Conservation (phyloP, 2,797 vertebrate genomes). For the Rallus crepitans region DNA sequence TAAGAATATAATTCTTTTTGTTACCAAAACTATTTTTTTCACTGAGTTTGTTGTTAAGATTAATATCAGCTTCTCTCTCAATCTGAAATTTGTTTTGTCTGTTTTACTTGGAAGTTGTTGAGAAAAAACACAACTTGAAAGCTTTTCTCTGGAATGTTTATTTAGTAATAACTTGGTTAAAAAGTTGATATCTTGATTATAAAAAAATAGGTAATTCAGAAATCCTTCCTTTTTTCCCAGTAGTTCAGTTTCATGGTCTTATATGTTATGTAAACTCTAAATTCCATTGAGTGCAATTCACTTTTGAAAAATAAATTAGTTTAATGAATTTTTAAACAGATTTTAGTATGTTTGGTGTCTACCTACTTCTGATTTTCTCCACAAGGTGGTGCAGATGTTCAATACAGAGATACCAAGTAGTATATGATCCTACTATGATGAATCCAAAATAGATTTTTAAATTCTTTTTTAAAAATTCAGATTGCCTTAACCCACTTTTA, state of each 20-base stretch:
- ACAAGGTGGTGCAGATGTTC: constrained; percentile 72
- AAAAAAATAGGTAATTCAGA: neutral
- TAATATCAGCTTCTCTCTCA: neutral
- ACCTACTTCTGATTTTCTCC: constrained; percentile 39
- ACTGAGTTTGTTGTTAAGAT: neutral
- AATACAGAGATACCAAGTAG: neutral
- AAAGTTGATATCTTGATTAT: neutral
- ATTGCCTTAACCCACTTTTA: neutral
- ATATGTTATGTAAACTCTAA: neutral
- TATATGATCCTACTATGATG: neutral
- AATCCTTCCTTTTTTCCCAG: neutral
- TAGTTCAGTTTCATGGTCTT: neutral
- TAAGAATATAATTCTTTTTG: constrained; percentile 80
- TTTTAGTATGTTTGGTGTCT: neutral
- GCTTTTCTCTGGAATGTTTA: neutral
- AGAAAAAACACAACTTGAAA: neutral
- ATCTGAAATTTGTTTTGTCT: neutral
- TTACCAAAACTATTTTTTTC: constrained; percentile 24
- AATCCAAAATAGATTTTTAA: neutral
- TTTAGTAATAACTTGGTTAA: neutral
- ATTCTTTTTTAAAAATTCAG: neutral
- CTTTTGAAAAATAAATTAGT: neutral
- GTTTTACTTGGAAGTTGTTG: neutral
- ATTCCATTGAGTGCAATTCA: neutral
- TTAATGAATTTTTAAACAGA: neutral